A percentile compares a stretch with the other conserved stretches of the same genome.
Evolutionary conservation across 2,888 invertebrate genomes (phyloP).

Genomic region (Clostera curtula): DNA sequence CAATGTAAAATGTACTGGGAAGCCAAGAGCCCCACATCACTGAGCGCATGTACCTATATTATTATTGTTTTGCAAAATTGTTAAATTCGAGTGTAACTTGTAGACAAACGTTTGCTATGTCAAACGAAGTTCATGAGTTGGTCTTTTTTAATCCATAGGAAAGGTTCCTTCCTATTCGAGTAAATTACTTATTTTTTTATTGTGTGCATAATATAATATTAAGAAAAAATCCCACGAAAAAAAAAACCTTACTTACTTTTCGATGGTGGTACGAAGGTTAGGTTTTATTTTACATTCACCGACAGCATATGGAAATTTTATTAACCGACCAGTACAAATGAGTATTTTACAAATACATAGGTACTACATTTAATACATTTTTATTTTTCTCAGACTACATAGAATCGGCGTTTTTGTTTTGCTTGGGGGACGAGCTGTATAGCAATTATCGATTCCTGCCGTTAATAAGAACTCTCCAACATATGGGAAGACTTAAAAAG

Average conservation of each 20-base stretch:
- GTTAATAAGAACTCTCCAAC: conserved; percentile 48
- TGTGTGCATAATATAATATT: too few relatives aligned
- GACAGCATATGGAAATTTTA: too few relatives aligned
- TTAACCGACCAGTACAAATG: too few relatives aligned
- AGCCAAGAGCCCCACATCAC: conserved; percentile 35
- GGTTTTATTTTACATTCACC: too few relatives aligned
- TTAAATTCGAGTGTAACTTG: background rate
- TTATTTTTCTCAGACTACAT: conserved; percentile 41
- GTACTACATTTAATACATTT: background rate
- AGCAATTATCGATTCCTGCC: conserved; percentile 49
- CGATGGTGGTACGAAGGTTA: too few relatives aligned
- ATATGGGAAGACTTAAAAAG: conserved; percentile 54
- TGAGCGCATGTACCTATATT: conserved; percentile 33
- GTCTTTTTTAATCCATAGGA: too few relatives aligned
- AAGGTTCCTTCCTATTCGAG: too few relatives aligned
- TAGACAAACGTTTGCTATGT: background rate
- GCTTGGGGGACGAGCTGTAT: conserved; percentile 47
- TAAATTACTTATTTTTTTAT: too few relatives aligned
- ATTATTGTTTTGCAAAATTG: conserved; percentile 6
- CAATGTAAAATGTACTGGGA: conserved; percentile 59
- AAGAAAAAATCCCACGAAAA: too few relatives aligned
- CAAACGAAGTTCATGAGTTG: too few relatives aligned
- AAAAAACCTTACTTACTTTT: too few relatives aligned
- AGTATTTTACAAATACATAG: too few relatives aligned
- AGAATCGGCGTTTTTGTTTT: conserved; percentile 50